Percentiles rank a stretch among this genome's conserved stretches.
phyloP scores from a whole-genome alignment of 2,113 vertebrate genomes.

The Cochlearius cochlearius region DNA sequence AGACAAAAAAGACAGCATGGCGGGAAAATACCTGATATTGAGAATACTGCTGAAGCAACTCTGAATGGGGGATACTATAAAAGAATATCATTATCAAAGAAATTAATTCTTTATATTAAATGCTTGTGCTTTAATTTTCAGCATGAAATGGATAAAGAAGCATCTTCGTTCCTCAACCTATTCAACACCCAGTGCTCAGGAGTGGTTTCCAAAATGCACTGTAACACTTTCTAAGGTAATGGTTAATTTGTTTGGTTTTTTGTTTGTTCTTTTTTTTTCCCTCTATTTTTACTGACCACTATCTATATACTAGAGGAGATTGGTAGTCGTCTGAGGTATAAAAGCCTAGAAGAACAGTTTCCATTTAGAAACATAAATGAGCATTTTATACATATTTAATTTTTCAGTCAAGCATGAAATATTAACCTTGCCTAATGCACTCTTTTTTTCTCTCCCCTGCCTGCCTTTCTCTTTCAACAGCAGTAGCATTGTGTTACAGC shows the following conservation, averaged over 20 bases:
- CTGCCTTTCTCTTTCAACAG: background rate
- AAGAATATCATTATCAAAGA: background rate
- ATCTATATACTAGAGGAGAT: background rate
- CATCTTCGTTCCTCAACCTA: background rate
- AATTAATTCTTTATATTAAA: background rate
- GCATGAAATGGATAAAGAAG: background rate
- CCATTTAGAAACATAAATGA: background rate
- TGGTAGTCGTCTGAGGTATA: background rate
- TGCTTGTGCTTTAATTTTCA: background rate
- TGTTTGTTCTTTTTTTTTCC: background rate
- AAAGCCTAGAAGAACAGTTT: background rate
- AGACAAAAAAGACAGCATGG: background rate
- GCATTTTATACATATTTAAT: background rate
- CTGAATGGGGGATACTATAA: background rate
- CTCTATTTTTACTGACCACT: background rate
- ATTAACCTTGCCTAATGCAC: background rate
- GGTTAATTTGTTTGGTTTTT: background rate
- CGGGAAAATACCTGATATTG: background rate
- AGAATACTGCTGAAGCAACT: background rate
- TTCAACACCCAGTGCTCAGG: background rate
- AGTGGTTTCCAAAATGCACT: background rate
- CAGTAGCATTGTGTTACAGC: background rate
- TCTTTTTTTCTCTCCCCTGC: background rate
- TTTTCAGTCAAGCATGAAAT: background rate
- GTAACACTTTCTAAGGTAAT: background rate